phyloP scores from a whole-genome alignment of 1,140 invertebrate genomes.

The Diachasmimorpha longicaudata region DNA sequence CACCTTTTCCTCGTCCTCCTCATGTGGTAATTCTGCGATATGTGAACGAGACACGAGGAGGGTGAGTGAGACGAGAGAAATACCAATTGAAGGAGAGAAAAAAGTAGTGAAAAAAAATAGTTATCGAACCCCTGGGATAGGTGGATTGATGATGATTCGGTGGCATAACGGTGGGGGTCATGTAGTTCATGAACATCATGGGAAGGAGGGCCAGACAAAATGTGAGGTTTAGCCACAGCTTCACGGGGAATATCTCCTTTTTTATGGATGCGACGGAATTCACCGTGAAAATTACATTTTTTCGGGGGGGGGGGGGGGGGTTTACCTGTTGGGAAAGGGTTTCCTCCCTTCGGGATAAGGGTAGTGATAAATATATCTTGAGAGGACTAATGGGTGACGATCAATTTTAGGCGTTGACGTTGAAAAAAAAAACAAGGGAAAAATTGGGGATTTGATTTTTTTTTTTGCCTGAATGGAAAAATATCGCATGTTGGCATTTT shows the following conservation, averaged over 20 bases:
- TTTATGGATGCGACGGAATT: not conserved
- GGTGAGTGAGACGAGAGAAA: not conserved
- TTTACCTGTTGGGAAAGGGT: not conserved
- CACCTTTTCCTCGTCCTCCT: constrained; percentile 31
- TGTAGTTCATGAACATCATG: constrained; percentile 16
- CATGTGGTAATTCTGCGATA: constrained; percentile 27
- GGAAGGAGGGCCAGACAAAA: not conserved
- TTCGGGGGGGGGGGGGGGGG: no score
- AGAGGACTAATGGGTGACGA: not conserved
- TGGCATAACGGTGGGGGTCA: constrained; percentile 16
- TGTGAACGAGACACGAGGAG: not conserved
- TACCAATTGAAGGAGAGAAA: not conserved
- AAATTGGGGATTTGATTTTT: no score
- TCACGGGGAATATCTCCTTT: not conserved
- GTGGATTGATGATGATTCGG: constrained; percentile 1
- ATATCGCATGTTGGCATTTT: no score
- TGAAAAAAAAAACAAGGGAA: no score
- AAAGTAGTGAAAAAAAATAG: constrained; percentile 14
- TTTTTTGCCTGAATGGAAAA: no score
- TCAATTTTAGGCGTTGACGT: no score
- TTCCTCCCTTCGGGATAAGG: not conserved
- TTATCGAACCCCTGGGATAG: constrained; percentile 31
- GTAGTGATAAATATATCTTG: not conserved
- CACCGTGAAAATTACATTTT: not conserved
- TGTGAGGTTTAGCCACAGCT: not conserved